Evolutionary conservation across 2,888 invertebrate species (phyloP).

Genomic region (Machimus atricapillus): DNA sequence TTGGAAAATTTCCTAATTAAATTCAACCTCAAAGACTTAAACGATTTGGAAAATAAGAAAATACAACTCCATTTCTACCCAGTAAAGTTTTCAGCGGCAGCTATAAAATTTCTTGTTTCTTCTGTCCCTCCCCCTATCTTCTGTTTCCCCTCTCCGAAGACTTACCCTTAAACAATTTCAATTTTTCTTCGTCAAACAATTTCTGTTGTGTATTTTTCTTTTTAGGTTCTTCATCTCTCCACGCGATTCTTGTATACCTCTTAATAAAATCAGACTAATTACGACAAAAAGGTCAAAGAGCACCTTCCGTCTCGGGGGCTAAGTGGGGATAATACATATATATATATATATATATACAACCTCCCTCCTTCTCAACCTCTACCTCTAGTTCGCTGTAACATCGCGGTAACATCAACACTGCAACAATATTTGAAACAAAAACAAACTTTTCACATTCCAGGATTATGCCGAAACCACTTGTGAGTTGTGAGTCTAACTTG

Average conservation of each 20-base stretch:
- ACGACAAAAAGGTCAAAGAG: not conserved
- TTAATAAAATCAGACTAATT: not conserved
- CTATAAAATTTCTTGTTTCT: not conserved
- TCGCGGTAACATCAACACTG: not conserved
- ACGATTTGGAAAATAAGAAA: not conserved
- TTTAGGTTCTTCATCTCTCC: not conserved
- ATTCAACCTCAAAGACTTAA: not conserved
- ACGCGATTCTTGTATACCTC: not conserved
- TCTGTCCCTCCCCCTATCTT: not conserved
- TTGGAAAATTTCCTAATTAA: not conserved
- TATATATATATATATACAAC: too few relatives aligned
- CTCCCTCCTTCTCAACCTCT: not conserved
- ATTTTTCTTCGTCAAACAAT: not conserved
- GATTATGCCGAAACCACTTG: not conserved
- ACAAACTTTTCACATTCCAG: not conserved
- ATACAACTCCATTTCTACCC: not conserved
- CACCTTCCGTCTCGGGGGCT: not conserved
- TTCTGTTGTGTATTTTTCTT: not conserved
- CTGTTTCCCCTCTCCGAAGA: not conserved
- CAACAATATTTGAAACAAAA: not conserved
- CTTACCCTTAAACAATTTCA: not conserved
- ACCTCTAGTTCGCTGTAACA: not conserved
- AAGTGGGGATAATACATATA: not conserved
- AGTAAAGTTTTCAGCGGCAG: not conserved
- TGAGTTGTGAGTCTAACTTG: not conserved